Conservation (phyloP, 2,888 invertebrate genomes). For the Drosophila subquinaria region DNA sequence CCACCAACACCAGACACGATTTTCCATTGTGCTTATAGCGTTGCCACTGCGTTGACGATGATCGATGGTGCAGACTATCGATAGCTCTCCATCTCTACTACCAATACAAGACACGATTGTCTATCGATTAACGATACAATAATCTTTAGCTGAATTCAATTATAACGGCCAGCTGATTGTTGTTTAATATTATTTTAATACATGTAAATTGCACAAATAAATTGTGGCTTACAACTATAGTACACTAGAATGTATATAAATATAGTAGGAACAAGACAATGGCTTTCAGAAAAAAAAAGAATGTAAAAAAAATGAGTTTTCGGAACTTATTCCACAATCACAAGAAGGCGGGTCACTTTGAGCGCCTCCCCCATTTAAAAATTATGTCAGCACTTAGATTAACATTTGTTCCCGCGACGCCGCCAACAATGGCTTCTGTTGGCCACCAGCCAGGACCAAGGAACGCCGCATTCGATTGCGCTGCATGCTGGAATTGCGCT, state of each 20-base stretch:
- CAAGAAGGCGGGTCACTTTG: slow-evolving; percentile 58
- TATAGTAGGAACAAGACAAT: slow-evolving; percentile 44
- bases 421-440: slow-evolving; percentile 31
- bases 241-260: slow-evolving; percentile 10
- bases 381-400: slow-evolving; percentile 53
- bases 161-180: slow-evolving; percentile 14
- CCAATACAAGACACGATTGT: not conserved
- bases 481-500: slow-evolving; percentile 76
- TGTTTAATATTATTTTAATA: slow-evolving; percentile 22
- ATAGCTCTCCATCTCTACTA: too few relatives aligned
- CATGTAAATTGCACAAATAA: slow-evolving; percentile 60
- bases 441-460: slow-evolving; percentile 50
- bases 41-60: too few relatives aligned
- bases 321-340: slow-evolving; percentile 79
- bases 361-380: slow-evolving; percentile 22
- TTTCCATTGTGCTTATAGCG: too few relatives aligned
- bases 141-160: slow-evolving; percentile 19
- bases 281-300: slow-evolving; percentile 24
- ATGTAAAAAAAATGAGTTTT: slow-evolving; percentile 32
- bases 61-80: too few relatives aligned
- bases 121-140: not conserved
- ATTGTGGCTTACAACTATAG: slow-evolving; percentile 42
- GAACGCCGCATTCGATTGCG: slow-evolving; percentile 78
- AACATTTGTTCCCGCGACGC: slow-evolving; percentile 69
- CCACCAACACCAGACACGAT: too few relatives aligned